Evolutionary conservation across 2,888 invertebrate genomes (phyloP).

Genomic region (Stramonita haemastoma): DNA sequence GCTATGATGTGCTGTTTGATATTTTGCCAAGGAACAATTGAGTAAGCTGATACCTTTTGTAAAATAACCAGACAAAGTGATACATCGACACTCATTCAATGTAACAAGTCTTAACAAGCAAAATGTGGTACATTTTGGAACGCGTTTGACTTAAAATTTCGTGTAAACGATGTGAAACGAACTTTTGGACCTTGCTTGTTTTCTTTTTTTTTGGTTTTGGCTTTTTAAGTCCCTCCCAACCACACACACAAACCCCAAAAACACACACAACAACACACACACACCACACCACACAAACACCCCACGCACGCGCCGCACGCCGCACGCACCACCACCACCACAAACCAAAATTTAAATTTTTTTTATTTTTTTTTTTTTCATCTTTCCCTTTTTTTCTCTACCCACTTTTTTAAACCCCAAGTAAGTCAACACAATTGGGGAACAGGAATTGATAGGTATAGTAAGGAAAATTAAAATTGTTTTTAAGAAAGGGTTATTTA

Average conservation of each 20-base stretch:
- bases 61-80: neutral
- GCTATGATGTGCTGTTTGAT: no score
- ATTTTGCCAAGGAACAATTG: no score
- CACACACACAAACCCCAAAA: neutral
- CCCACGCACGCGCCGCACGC: no score
- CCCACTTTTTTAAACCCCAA: no score
- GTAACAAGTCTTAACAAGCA: neutral
- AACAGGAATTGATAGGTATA: no score
- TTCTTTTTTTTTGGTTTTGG: neutral
- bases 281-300: neutral
- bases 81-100: neutral
- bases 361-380: neutral
- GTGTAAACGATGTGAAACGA: neutral
- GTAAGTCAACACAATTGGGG: no score
- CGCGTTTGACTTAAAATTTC: neutral
- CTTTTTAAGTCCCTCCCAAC: neutral
- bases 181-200: no score
- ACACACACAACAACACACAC: no score
- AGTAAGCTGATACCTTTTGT: neutral
- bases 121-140: neutral
- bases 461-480: no score
- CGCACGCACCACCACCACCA: no score
- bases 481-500: no score
- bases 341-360: no score
- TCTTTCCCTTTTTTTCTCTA: neutral